Evolutionary conservation across 2,888 invertebrate genomes (phyloP), one percentile per base, ranked within the genome.

Genomic region (Toxonevra muliebris): DNA sequence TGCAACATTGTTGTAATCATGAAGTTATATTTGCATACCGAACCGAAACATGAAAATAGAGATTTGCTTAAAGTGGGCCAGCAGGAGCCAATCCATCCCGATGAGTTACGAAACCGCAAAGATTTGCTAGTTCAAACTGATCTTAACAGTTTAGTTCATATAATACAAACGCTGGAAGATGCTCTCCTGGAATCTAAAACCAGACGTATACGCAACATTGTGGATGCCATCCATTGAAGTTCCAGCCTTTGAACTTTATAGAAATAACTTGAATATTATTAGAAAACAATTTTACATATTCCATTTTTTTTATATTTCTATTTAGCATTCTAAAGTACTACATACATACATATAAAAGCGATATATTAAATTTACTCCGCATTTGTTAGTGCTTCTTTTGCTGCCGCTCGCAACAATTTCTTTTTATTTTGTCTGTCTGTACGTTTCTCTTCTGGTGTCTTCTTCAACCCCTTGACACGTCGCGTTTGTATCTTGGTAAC

Each of bases 391-490:
- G 77, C 71, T 40, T 79, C 76, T 10, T 74, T 70, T 1, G 80
- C 79, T 30, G 77, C 79, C 8, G 77, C 76, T 43, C 78, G 82
- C 9, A 80, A 67, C 12, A 81, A 81, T 1, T 75, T 69, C 77
- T 87, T 88, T 75, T 88, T 90, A 73, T 88, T 88, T 66, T 87
- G 84, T 11, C 87, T 84, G 76, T 88, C 87, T 17, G 87, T 84
- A 75, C 91, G 92, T 76, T 87, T 90, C 77, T 93, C 93, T 69
- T 89, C 88, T 0, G 89, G 84, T 0, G 91, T 89, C 83, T 93
- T 94, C 77, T 90, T 92, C 61, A 96, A 86, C 50, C 94, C 96
- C 85, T 95, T 96, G 90, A 96, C 92, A 84, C 95, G 96, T 70
- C 96, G 89, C 3, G 95, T 96, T 83, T 97, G 97, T 63, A 83